Evolutionary conservation across 2,888 invertebrate species (phyloP).

Genomic region (Neoscelio sp.): DNA sequence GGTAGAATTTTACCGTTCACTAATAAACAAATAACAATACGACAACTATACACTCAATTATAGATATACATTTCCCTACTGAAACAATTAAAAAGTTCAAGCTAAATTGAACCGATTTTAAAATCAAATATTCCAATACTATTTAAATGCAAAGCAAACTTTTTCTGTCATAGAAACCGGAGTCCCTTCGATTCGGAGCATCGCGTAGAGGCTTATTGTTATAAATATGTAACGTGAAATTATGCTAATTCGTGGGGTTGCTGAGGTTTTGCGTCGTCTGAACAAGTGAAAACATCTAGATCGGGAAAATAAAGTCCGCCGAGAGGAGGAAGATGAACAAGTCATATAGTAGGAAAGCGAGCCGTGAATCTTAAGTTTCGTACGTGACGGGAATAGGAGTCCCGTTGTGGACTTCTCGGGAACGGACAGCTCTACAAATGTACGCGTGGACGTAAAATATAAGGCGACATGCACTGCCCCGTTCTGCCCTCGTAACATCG

Average conservation of each 20-base stretch:
- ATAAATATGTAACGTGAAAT: conserved; percentile 42
- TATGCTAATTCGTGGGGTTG: conserved; percentile 28
- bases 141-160: not conserved
- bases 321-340: conserved; percentile 38
- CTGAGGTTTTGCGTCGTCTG: not conserved
- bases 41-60: too few species aligned
- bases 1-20: too few species aligned
- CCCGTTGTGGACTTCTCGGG: conserved; percentile 34
- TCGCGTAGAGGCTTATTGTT: conserved; percentile 18
- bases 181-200: not conserved
- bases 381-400: conserved; percentile 55
- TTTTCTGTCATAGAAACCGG: not conserved
- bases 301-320: conserved; percentile 36
- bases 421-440: conserved; percentile 64
- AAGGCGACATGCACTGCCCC: conserved; percentile 68
- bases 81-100: too few species aligned
- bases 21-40: too few species aligned
- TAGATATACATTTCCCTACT: too few species aligned
- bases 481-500: conserved; percentile 75
- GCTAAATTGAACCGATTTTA: too few species aligned
- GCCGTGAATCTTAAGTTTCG: conserved; percentile 48
- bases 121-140: not conserved
- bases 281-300: conserved; percentile 53
- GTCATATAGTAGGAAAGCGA: conserved; percentile 27
- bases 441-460: conserved; percentile 70